Evolutionary conservation across 2,113 vertebrate genomes (phyloP).

Genomic region (Andinoacara biseriatus): DNA sequence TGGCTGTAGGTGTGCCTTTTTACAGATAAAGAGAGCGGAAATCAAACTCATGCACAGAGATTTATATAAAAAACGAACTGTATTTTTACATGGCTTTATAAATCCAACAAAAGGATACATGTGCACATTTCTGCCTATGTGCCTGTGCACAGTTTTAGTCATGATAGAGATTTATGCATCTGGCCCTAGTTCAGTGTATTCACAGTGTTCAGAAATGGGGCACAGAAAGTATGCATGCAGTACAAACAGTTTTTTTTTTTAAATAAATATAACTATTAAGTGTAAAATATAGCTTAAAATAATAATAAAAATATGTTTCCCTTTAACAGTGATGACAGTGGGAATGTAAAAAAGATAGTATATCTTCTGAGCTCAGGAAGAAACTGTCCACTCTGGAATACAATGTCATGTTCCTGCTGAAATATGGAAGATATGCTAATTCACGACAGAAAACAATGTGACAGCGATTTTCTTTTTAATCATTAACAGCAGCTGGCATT

Average conservation of each 20-base stretch:
- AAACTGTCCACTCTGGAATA: conserved; percentile 32
- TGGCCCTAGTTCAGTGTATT: background rate
- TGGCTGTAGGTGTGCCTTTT: no score
- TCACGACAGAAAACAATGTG: conserved; percentile 29
- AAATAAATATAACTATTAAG: background rate
- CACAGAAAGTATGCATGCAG: background rate
- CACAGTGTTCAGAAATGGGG: background rate
- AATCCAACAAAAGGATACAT: background rate
- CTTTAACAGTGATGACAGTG: conserved; percentile 4
- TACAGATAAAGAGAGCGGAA: background rate
- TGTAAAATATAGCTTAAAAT: background rate
- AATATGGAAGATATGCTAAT: conserved; percentile 40
- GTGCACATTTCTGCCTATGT: background rate
- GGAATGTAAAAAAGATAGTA: conserved; percentile 14
- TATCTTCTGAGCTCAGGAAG: conserved; percentile 6
- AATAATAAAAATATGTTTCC: conserved; percentile 25
- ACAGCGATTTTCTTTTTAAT: conserved; percentile 4
- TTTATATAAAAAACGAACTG: no score
- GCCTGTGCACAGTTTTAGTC: background rate
- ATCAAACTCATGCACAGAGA: background rate
- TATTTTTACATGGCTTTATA: background rate
- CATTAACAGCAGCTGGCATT: background rate
- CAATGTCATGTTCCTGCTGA: conserved; percentile 15
- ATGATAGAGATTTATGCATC: background rate
- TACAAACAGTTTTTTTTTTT: background rate